Evolutionary conservation across 2,888 invertebrate species (phyloP), one percentile per base, ranked within the genome.

Genomic region (Heteromurus nitidus): DNA sequence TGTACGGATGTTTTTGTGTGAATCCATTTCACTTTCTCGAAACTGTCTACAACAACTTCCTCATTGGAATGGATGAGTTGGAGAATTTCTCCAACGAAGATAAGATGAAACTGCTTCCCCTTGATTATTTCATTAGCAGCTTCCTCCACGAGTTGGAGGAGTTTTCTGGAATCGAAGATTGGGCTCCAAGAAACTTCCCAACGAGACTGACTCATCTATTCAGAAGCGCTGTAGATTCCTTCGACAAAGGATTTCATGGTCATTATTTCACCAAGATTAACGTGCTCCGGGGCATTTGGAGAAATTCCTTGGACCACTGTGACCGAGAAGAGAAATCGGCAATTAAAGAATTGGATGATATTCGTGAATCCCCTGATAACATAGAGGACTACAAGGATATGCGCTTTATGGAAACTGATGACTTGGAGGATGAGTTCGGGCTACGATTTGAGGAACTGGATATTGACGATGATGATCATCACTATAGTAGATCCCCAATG

Each of bases 261-360:
- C 84, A 87, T 22, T 87, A 86, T 28, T 87, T 86, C 31, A 86
- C 86, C 24, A 84, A 83, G 76, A 83, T 82, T 5, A 87, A 87
- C 68, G 80, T 86, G 11, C 80, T 87, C 0, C 77, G 83, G 20
- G 84, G 84, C 9, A 47, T 85, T 5, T 84, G 84, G 84, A 79
- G 80, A 70, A 79, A 65, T 31, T 55, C 58, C 0, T 11, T 36
- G n/a, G 82, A 70, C 2, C 58, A 62, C n/a, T 81, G 75, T 36
- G 79, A 77, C 0, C 53, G 31, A 7, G 74, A 82, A 11, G 85
- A 84, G 55, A 80, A 73, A 44, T 75, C 65, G 0, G 76, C 69
- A 2, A 42, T 85, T 20, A 79, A 77, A 55, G 84, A 85, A 53
- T 53, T 86, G 16, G 82, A 85, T 55, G 84, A 82, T 24, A 85